phyloP scores from a whole-genome alignment of 2,113 vertebrate species.

The Beaufortia kweichowensis region DNA sequence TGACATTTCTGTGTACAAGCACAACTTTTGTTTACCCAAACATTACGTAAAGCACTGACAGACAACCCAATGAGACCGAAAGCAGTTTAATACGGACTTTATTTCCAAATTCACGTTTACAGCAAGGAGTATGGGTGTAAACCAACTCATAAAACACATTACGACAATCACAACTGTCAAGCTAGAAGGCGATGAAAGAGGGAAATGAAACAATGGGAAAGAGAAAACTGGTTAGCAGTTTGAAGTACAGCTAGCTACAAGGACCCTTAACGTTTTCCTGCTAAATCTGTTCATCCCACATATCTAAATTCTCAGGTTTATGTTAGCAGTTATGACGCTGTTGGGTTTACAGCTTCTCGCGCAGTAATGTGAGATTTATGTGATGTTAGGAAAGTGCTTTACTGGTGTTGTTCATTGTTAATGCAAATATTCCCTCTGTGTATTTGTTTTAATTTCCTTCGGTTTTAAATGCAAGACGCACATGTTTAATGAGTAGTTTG shows the following conservation, averaged over 20 bases:
- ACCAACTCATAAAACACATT: slow-evolving; percentile 80
- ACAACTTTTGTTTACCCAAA: too few relatives aligned
- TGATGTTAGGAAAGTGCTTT: not conserved
- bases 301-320: slow-evolving; percentile 16
- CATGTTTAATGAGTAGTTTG: not conserved
- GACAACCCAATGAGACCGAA: slow-evolving; percentile 36
- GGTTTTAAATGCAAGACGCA: not conserved
- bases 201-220: slow-evolving; percentile 16
- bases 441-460: not conserved
- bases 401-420: slow-evolving; percentile 6
- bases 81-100: slow-evolving; percentile 83
- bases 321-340: slow-evolving; percentile 16
- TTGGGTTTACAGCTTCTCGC: slow-evolving; percentile 11
- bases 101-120: slow-evolving; percentile 91
- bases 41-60: not conserved
- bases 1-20: too few relatives aligned
- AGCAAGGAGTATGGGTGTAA: slow-evolving; percentile 81
- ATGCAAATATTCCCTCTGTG: not conserved
- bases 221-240: slow-evolving; percentile 13
- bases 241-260: slow-evolving; percentile 18
- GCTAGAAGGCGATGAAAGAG: slow-evolving; percentile 69
- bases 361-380: not conserved
- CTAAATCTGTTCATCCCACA: not conserved
- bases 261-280: not conserved
- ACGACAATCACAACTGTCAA: slow-evolving; percentile 85